These are phyloP conservation scores for Melanotaenia nigrans DNA, from an alignment of 2,797 vertebrate genomes.

Conservation along the genomic window DNA sequence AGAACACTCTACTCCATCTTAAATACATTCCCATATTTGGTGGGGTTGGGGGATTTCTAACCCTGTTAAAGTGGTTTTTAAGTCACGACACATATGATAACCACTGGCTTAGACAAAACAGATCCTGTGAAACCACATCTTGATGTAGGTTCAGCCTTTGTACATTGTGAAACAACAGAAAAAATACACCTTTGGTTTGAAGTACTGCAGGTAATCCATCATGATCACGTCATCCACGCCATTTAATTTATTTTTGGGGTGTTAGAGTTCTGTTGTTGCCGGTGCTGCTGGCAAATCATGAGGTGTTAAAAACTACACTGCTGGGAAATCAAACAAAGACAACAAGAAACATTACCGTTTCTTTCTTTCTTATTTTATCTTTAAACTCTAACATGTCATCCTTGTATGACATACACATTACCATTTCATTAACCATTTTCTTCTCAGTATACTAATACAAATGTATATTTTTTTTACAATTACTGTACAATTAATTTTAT, in stretches of 20 bases:
- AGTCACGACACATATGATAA: constrained; percentile 39
- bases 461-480: not conserved
- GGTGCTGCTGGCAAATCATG: not conserved
- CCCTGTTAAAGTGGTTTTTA: constrained; percentile 56
- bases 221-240: constrained; percentile 3
- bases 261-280: not conserved
- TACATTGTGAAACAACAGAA: not conserved
- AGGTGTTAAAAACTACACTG: constrained; percentile 4
- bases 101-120: constrained; percentile 20
- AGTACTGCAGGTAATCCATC: not conserved
- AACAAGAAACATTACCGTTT: not conserved
- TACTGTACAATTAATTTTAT: too few species aligned
- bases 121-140: not conserved
- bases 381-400: too few species aligned
- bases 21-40: constrained; percentile 40
- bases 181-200: not conserved
- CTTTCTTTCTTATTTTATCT: not conserved
- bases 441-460: not conserved
- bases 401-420: too few species aligned
- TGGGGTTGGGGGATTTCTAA: constrained; percentile 16
- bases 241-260: constrained; percentile 6
- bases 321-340: constrained; percentile 12
- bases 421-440: too few species aligned
- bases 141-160: not conserved
- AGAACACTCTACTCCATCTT: constrained; percentile 48